A percentile compares a stretch with the other conserved stretches of the same genome.
Evolutionary conservation across 2,888 invertebrate species (phyloP).

Genomic region (Rambutsinella grinnellia): DNA sequence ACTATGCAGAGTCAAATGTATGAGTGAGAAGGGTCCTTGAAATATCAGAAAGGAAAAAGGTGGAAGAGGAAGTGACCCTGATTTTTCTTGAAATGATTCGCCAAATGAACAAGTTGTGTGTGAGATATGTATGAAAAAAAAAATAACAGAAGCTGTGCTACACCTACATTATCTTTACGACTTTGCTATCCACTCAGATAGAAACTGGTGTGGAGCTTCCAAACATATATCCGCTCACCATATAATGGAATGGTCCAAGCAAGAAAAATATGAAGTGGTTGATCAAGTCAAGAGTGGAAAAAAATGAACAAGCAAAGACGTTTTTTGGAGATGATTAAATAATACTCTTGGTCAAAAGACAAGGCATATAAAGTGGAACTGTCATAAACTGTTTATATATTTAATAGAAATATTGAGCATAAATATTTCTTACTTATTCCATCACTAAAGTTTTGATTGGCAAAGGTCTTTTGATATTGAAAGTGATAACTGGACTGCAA

Average conservation of each 20-base stretch:
- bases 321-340: not conserved
- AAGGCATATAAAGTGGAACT: not conserved
- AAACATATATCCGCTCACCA: no score
- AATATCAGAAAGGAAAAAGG: constrained; percentile 64
- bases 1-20: constrained; percentile 32
- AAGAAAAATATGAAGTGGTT: no score
- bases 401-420: not conserved
- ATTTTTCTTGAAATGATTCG: constrained; percentile 57
- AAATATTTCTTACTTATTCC: constrained; percentile 4
- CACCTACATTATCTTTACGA: not conserved
- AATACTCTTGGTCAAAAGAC: not conserved
- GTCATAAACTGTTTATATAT: no score
- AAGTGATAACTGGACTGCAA: not conserved
- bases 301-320: not conserved
- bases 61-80: constrained; percentile 66
- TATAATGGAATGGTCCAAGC: no score
- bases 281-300: no score
- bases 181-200: no score
- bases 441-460: constrained; percentile 38
- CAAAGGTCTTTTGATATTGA: constrained; percentile 27
- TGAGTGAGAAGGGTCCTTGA: constrained; percentile 58
- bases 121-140: not conserved
- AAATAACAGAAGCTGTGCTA: not conserved
- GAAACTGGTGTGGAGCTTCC: no score
- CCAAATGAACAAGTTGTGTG: constrained; percentile 8